These are phyloP conservation scores for Melolontha melolontha DNA, from an alignment of 2,888 invertebrate species.

Conservation along the genomic window DNA sequence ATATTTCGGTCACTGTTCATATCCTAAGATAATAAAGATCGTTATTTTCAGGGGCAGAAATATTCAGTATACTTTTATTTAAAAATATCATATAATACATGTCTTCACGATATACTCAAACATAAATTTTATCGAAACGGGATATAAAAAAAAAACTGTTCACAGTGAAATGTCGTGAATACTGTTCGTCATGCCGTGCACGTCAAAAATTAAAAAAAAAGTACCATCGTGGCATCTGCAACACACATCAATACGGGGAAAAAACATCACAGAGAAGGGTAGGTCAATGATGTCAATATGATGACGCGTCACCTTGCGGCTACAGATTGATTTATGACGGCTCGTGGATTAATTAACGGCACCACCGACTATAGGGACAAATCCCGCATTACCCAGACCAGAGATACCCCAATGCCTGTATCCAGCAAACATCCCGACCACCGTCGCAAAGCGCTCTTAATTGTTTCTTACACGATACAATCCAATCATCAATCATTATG, in stretches of 20 bases:
- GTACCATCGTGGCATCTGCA: constrained; percentile 23
- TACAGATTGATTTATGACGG: constrained; percentile 65
- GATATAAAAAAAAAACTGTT: constrained; percentile 8
- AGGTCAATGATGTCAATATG: constrained; percentile 66
- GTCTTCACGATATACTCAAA: too few relatives aligned
- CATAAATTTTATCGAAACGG: too few relatives aligned
- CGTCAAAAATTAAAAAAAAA: constrained; percentile 30
- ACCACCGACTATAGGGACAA: constrained; percentile 55
- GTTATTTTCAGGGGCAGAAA: too few relatives aligned
- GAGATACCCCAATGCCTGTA: constrained; percentile 48
- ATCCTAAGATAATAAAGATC: too few relatives aligned
- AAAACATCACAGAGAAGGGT: constrained; percentile 58
- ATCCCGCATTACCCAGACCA: constrained; percentile 55
- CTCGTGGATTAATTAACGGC: constrained; percentile 63
- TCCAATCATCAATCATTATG: constrained; percentile 59
- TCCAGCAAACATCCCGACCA: constrained; percentile 55
- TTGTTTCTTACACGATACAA: constrained; percentile 61
- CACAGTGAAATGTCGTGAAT: constrained; percentile 25
- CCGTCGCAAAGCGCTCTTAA: constrained; percentile 60
- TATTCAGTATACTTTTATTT: too few relatives aligned
- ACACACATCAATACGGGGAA: constrained; percentile 38
- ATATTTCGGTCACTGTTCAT: too few relatives aligned
- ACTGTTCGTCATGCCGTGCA: constrained; percentile 18
- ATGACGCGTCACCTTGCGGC: constrained; percentile 66
- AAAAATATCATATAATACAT: too few relatives aligned